Evolutionary conservation across 2,888 invertebrate genomes (phyloP).

Genomic region (Galerucella calmariensis): DNA sequence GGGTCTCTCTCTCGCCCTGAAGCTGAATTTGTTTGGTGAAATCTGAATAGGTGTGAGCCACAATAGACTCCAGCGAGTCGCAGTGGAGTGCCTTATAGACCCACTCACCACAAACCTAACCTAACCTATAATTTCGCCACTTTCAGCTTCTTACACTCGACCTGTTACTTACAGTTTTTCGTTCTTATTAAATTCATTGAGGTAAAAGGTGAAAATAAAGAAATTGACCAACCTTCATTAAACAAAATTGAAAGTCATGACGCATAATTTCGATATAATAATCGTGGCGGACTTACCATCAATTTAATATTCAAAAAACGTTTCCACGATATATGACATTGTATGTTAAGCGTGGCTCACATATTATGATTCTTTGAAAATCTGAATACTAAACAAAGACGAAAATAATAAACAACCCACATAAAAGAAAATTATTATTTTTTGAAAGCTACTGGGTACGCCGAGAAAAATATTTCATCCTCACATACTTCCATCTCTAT

Average conservation of each 20-base stretch:
- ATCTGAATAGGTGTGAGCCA: no score
- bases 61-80: no score
- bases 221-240: slow-evolving; percentile 20
- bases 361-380: slow-evolving; percentile 34
- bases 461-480: no score
- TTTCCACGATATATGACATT: slow-evolving; percentile 40
- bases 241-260: slow-evolving; percentile 39
- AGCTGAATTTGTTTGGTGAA: no score
- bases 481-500: no score
- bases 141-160: no score
- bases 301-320: slow-evolving; percentile 37
- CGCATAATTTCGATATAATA: slow-evolving; percentile 41
- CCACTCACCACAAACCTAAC: no score
- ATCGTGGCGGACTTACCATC: slow-evolving; percentile 42
- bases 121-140: no score
- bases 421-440: slow-evolving; percentile 20
- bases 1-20: no score
- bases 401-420: slow-evolving; percentile 25
- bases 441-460: not conserved
- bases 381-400: slow-evolving; percentile 31
- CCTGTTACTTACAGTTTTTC: not conserved
- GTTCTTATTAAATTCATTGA: not conserved
- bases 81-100: no score
- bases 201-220: slow-evolving; percentile 31
- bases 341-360: slow-evolving; percentile 44